Evolutionary conservation across 2,888 invertebrate genomes (phyloP).

Genomic region (Leptopilina myrica): DNA sequence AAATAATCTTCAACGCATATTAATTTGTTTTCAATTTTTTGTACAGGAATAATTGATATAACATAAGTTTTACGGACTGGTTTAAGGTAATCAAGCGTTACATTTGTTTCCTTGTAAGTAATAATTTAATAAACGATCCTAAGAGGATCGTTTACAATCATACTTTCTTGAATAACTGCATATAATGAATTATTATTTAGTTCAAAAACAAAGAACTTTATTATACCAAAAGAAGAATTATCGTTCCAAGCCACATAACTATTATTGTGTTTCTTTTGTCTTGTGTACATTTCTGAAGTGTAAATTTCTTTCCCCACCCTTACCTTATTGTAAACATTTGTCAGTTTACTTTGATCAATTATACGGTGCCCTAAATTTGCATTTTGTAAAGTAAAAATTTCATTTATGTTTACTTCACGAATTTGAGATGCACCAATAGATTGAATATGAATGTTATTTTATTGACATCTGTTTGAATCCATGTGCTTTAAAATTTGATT

Average conservation of each 20-base stretch:
- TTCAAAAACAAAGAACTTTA: neutral
- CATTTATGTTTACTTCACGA: neutral
- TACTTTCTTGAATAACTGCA: neutral
- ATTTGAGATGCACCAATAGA: neutral
- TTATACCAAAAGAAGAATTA: neutral
- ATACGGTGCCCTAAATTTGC: neutral
- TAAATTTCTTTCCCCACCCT: constrained; percentile 30
- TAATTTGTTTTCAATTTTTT: constrained; percentile 34
- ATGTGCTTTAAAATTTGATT: constrained; percentile 13
- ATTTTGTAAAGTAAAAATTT: neutral
- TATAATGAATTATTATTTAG: neutral
- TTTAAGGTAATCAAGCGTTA: neutral
- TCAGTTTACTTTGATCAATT: neutral
- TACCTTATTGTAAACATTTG: neutral
- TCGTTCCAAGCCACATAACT: constrained; percentile 16
- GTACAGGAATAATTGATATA: constrained; percentile 8
- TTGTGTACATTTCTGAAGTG: constrained; percentile 38
- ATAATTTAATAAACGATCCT: neutral
- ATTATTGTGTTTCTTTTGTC: constrained; percentile 30
- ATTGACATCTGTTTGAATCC: no score
- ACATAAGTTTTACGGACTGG: constrained; percentile 3
- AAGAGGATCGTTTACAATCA: neutral
- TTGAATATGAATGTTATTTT: neutral
- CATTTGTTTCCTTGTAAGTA: neutral
- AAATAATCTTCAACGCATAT: constrained; percentile 6